Evolutionary conservation across 1,140 invertebrate genomes (phyloP).

Genomic region (Paraescarpia echinospica): DNA sequence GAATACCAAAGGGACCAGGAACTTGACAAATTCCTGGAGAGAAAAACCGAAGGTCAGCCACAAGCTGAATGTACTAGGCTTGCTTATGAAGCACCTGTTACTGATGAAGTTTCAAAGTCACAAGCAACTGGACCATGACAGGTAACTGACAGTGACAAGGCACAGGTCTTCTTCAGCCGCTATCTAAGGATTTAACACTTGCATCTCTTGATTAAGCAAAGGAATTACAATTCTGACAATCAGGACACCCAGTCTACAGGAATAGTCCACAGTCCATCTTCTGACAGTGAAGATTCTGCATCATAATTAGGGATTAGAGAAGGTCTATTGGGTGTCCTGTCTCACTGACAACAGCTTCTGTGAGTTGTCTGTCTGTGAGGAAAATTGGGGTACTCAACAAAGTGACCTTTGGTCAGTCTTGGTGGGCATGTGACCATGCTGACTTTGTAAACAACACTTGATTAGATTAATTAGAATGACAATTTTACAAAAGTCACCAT

Average conservation of each 20-base stretch:
- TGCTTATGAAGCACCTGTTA: background rate
- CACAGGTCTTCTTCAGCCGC: background rate
- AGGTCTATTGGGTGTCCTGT: background rate
- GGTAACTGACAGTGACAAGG: background rate
- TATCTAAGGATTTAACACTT: background rate
- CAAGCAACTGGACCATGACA: background rate
- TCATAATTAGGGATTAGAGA: background rate
- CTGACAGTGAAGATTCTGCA: background rate
- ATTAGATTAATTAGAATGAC: background rate
- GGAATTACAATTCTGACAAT: background rate
- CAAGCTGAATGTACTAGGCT: background rate
- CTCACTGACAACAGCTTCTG: background rate
- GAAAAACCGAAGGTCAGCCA: background rate
- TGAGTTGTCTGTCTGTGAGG: background rate
- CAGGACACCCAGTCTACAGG: background rate
- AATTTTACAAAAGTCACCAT: no score
- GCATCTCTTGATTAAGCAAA: background rate
- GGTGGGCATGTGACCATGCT: background rate
- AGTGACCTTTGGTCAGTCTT: background rate
- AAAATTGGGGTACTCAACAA: no score
- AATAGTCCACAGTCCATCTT: background rate
- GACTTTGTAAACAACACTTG: background rate
- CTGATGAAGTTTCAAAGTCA: background rate
- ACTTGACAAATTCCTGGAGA: background rate
- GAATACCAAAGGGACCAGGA: background rate